A percentile compares a stretch with the other conserved stretches of the same genome.
phyloP scores from a whole-genome alignment of 2,888 invertebrate species.

The Xestia ashworthii region DNA sequence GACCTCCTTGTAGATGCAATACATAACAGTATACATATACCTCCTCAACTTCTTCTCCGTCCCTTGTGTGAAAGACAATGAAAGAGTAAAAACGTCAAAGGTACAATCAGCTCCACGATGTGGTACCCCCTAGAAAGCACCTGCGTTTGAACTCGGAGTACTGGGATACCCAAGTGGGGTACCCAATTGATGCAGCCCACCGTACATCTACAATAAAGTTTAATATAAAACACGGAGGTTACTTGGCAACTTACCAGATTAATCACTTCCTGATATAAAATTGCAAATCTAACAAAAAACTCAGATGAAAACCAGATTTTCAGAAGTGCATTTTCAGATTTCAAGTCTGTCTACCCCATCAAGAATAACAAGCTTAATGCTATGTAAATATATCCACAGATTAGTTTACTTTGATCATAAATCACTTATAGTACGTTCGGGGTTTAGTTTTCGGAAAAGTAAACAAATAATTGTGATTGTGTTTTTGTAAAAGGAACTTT shows the following conservation, averaged over 20 bases:
- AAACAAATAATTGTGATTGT: background rate
- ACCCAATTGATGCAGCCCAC: no score
- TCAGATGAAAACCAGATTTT: background rate
- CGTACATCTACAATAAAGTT: no score
- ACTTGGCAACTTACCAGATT: constrained; percentile 8
- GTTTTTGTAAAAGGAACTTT: background rate
- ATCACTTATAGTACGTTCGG: background rate
- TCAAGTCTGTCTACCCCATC: background rate
- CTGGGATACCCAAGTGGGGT: no score
- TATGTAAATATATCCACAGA: constrained; percentile 29
- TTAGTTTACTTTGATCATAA: constrained; percentile 10
- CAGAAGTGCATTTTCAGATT: background rate
- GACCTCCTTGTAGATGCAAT: no score
- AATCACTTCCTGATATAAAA: constrained; percentile 1
- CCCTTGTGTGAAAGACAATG: no score
- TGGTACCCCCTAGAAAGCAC: no score
- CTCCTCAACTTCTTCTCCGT: no score
- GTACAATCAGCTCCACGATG: no score
- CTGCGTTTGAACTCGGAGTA: no score
- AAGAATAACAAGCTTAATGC: background rate
- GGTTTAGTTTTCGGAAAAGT: background rate
- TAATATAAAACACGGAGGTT: background rate
- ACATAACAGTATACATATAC: no score
- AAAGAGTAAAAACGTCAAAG: no score
- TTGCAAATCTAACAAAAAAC: background rate